phyloP scores from a whole-genome alignment of 2,797 vertebrate species.

The Morus bassanus region DNA sequence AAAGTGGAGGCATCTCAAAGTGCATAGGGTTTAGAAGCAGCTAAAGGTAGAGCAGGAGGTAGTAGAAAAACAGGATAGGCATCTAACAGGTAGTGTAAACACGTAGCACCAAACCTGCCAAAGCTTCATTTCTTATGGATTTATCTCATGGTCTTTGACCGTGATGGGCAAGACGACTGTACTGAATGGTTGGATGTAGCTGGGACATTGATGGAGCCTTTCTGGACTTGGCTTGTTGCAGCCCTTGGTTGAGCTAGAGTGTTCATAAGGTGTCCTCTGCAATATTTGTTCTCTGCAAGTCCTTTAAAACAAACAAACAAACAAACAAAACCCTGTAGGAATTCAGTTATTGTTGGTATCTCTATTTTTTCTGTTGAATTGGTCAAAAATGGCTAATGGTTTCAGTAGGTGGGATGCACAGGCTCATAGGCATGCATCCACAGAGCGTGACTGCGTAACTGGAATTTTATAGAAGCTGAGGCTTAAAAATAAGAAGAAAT shows the following conservation, averaged over 20 bases:
- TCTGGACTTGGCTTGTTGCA: background rate
- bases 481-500: background rate
- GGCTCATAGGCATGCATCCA: background rate
- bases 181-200: background rate
- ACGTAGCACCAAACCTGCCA: background rate
- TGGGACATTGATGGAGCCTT: background rate
- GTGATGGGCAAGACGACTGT: background rate
- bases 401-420: background rate
- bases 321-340: background rate
- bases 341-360: background rate
- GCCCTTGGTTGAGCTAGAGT: background rate
- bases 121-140: background rate
- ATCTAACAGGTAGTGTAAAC: background rate
- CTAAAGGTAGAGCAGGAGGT: background rate
- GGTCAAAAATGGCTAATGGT: background rate
- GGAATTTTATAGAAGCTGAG: background rate
- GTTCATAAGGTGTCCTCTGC: background rate
- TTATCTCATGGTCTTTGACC: background rate
- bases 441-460: background rate
- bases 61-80: background rate
- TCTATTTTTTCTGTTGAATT: background rate
- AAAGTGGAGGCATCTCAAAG: background rate
- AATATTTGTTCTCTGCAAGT: background rate
- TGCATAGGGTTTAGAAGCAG: background rate
- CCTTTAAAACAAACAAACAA: background rate